Evolutionary conservation across 2,797 vertebrate genomes (phyloP), one percentile per base, ranked within the genome.

Genomic region (Potorous gilbertii): DNA sequence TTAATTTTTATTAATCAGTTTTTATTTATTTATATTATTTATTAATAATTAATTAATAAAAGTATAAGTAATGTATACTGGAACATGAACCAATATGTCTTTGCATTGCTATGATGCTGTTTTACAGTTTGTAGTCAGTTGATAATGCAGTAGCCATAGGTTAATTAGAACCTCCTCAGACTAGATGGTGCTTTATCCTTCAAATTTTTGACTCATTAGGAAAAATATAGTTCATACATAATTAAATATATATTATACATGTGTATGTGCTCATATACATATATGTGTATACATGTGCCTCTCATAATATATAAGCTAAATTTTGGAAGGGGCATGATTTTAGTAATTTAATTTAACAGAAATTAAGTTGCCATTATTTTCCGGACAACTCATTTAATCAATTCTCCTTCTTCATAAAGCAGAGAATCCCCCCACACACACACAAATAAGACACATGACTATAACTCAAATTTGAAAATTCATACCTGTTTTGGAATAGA

Each of bases 211-310:
- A 11, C 56, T 2, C 24, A 28, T 54, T 56, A 52, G 95, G 46
- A 90, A 95, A 96, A 96, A 90, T 4, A 50, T 90, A 29, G 1
- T 9, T 66, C 12, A 87, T 29, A 95, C n/a, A 8, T 66, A 66
- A 66, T 66, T 66, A 66, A 66, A 66, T 66, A 18, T 31, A 66
- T 66, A 8, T 40, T 66, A 66, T 8, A 66, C 16, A n/a, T n/a
- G 29, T 57, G 27, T 57, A 8, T 10, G 24, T 27, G 27, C 24
- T 27, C 24, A 56, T 24, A 57, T 0, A 57, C 56, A 57, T 27
- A 2, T 27, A 9, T 56, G 27, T 57, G 56, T 57, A n/a, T 16
- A n/a, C n/a, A n/a, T 66, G 62, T n/a, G 4, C 34, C 31, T 66
- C 9, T 4, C 31, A 16, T 11, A 29, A 56, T 1, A 31, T 16